These are phyloP conservation scores for Rhinophrynus dorsalis DNA, from an alignment of 2,797 vertebrate genomes.

Conservation along the genomic window DNA sequence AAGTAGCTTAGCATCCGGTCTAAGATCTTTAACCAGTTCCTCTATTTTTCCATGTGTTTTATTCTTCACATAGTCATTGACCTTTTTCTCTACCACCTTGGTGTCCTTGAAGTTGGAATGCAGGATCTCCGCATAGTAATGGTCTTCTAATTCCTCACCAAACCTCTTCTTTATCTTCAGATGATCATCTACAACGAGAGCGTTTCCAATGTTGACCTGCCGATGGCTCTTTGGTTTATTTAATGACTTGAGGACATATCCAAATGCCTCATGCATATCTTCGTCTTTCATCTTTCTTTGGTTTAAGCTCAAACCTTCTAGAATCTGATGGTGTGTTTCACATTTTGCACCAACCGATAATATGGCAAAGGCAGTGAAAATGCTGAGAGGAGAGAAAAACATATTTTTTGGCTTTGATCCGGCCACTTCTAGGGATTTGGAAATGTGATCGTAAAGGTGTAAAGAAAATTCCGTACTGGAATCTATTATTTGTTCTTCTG, in stretches of 20 bases:
- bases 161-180: constrained; percentile 70
- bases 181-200: constrained; percentile 70
- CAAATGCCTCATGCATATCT: constrained; percentile 74
- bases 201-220: constrained; percentile 70
- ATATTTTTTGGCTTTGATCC: constrained; percentile 69
- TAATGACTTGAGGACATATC: constrained; percentile 60
- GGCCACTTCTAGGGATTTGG: constrained; percentile 36
- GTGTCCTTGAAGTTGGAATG: constrained; percentile 70
- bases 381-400: constrained; percentile 84
- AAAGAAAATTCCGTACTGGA: constrained; percentile 76
- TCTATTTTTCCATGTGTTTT: constrained; percentile 83
- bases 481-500: constrained; percentile 34
- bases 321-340: constrained; percentile 79
- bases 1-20: constrained; percentile 73
- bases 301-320: constrained; percentile 72
- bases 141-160: constrained; percentile 61
- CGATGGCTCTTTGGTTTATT: constrained; percentile 53
- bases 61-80: constrained; percentile 77
- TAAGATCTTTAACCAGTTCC: constrained; percentile 73
- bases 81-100: constrained; percentile 61
- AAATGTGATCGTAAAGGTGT: constrained; percentile 74
- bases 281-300: constrained; percentile 58
- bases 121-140: constrained; percentile 70
- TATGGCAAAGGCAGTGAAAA: constrained; percentile 82
- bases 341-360: constrained; percentile 76